Conservation (phyloP, 2,888 invertebrate species). For the Drosophila pseudotakahashii region DNA sequence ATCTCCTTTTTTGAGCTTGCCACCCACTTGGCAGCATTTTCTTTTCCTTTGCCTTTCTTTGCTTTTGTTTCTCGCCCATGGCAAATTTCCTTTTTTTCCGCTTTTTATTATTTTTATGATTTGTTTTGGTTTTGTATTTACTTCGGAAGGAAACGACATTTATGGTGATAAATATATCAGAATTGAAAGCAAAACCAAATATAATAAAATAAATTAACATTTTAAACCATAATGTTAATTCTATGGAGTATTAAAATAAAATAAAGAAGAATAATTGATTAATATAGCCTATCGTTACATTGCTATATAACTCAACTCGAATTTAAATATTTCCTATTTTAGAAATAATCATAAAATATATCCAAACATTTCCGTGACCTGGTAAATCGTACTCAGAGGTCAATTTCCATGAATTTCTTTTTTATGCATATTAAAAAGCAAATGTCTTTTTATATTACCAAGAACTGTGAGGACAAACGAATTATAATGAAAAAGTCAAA, state of each 20-base stretch:
- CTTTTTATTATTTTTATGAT: conserved; percentile 52
- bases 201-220: not conserved
- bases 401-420: conserved; percentile 26
- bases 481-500: conserved; percentile 73
- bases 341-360: too few relatives aligned
- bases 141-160: conserved; percentile 16
- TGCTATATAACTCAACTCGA: too few relatives aligned
- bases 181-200: not conserved
- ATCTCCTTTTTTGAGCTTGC: conserved; percentile 32
- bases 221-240: too few relatives aligned
- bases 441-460: conserved; percentile 47
- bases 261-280: too few relatives aligned
- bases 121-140: conserved; percentile 56
- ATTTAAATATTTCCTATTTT: too few relatives aligned
- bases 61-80: conserved; percentile 14
- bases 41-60: conserved; percentile 12
- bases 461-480: conserved; percentile 58
- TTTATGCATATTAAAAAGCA: conserved; percentile 34
- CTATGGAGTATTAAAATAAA: too few relatives aligned
- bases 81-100: conserved; percentile 9
- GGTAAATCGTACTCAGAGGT: not conserved
- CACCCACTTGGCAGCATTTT: conserved; percentile 50
- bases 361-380: not conserved
- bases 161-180: conserved; percentile 23
- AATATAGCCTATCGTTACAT: too few relatives aligned